phyloP scores from a whole-genome alignment of 2,888 invertebrate species.

The Fissipunctia ypsillon region DNA sequence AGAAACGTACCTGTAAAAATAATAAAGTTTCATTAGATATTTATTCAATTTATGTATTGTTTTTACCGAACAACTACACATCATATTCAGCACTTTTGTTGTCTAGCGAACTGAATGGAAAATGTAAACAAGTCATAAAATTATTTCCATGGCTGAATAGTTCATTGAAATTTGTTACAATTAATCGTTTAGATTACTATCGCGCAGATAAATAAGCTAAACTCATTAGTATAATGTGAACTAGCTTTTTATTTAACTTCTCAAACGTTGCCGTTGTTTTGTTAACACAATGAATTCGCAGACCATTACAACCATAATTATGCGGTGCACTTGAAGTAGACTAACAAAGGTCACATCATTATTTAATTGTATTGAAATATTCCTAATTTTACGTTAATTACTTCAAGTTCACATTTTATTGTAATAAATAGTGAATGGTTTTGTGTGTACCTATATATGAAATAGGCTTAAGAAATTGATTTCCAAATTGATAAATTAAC shows the following conservation, averaged over 20 bases:
- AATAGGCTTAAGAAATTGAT: conserved; percentile 44
- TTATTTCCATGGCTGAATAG: conserved; percentile 49
- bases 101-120: neutral
- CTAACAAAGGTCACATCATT: conserved; percentile 25
- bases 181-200: conserved; percentile 58
- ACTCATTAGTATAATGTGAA: conserved; percentile 40
- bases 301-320: conserved; percentile 43
- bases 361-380: conserved; percentile 6
- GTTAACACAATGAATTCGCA: conserved; percentile 53
- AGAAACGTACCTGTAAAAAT: conserved; percentile 54
- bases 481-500: conserved; percentile 38
- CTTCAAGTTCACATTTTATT: conserved; percentile 28
- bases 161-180: conserved; percentile 52
- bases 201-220: conserved; percentile 38
- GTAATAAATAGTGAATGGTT: conserved; percentile 41
- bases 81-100: neutral
- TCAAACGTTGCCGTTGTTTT: conserved; percentile 31
- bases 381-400: conserved; percentile 23
- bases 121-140: conserved; percentile 43
- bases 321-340: conserved; percentile 24
- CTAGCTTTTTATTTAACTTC: conserved; percentile 39
- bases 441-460: conserved; percentile 26
- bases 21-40: conserved; percentile 21
- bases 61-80: neutral
- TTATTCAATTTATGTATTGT: neutral